Evolutionary conservation across 2,797 vertebrate genomes (phyloP).

Genomic region (Micromesistius poutassou): DNA sequence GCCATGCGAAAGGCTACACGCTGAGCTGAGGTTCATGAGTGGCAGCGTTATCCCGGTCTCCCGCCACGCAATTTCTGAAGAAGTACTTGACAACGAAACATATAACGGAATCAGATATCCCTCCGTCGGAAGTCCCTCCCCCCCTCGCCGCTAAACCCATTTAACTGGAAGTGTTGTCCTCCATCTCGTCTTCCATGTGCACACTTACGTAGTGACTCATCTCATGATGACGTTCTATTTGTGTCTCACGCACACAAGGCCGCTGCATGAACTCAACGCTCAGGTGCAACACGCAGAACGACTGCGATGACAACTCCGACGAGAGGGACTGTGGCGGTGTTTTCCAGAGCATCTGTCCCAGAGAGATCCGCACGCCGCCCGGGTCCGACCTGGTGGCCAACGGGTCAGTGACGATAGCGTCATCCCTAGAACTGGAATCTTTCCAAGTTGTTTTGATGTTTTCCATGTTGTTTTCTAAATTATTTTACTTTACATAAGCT

Average conservation of each 20-base stretch:
- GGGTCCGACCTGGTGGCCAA: conserved; percentile 74
- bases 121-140: too few species aligned
- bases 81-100: too few species aligned
- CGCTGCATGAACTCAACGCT: conserved; percentile 81
- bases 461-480: background rate
- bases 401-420: conserved; percentile 62
- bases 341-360: conserved; percentile 62
- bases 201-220: too few species aligned
- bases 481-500: too few species aligned
- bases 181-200: too few species aligned
- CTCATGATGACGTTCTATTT: background rate
- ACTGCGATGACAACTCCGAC: conserved; percentile 90
- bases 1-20: background rate
- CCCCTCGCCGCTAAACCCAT: too few species aligned
- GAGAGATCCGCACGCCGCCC: conserved; percentile 59
- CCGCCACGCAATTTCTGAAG: too few species aligned
- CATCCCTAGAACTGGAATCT: background rate
- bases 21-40: too few species aligned
- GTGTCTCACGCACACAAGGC: conserved; percentile 64
- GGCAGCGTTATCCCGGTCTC: too few species aligned
- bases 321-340: conserved; percentile 75
- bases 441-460: background rate
- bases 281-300: conserved; percentile 87
- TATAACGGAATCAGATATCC: too few species aligned
- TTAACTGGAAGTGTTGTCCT: too few species aligned